Base-by-base conservation (phyloP, 2,113 vertebrate genomes). In the Procavia capensis region DNA sequence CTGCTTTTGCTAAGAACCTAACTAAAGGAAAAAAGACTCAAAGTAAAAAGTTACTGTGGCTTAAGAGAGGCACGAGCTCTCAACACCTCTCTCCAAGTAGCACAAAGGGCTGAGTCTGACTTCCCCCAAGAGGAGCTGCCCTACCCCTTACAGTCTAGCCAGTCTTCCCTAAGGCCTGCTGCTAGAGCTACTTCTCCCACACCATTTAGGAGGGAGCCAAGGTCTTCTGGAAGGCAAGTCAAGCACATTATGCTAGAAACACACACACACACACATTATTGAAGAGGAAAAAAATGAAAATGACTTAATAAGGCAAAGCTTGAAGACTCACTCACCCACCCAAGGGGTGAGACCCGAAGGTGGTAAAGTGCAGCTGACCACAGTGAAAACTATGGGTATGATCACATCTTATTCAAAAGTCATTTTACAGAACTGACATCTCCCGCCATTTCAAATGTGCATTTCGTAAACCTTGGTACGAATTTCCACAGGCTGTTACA, bases 21-120 rank as follows among this genome's bases (percentile, higher is more conserved):
- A 90, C 63, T 85, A 85, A 97, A 93, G 2, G 59, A 92, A 96
- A 93, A 17, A 68, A 93, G 9, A 45, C 2, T 6, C 13, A 59
- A 34, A 9, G 1, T 47, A 29, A 29, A 57, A 47, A 74, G 3
- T 61, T 45, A 81, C 39, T 34, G 13, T 24, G 39, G 16, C 57
- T 78, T 93, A 84, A 93, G 41, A 85, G 41, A 24, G 7, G 50
- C 19, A 1, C 0, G 27, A 80, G 83, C 7, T 43, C n/a, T 20
- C 45, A 75, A 88, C n/a, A 50, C 64, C 27, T 57, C 24, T 61
- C 43, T 29, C 34, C 39, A 45, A 81, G 39, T 47, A 45, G 36
- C 54, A 83, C 78, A 64, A 86, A 80, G 31, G 36, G 17, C 63
- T 19, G 29, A 6, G 36, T 85, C 50, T 91, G 34, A 76, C 45